A percentile compares a stretch with the other conserved stretches of the same genome.
phyloP scores from a whole-genome alignment of 2,888 invertebrate genomes.

The Andricus curvator region DNA sequence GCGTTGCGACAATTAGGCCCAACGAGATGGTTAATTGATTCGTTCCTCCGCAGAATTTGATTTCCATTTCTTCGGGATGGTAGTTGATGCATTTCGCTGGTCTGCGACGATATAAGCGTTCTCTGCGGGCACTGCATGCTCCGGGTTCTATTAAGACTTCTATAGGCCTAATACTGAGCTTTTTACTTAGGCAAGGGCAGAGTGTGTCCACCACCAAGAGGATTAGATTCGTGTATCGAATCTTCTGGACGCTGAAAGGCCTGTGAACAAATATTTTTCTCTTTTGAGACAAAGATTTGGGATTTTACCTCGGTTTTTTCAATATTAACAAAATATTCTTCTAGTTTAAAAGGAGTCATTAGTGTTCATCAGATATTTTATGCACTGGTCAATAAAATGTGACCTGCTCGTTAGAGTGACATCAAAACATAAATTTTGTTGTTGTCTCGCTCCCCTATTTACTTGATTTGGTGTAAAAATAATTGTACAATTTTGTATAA shows the following conservation, averaged over 20 bases:
- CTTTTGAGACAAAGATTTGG: not conserved
- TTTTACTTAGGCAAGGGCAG: slow-evolving; percentile 93
- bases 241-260: slow-evolving; percentile 95
- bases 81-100: slow-evolving; percentile 92
- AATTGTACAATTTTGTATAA: too few relatives aligned
- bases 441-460: too few relatives aligned
- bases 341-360: too few relatives aligned
- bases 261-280: slow-evolving; percentile 78
- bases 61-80: slow-evolving; percentile 87
- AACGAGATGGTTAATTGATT: slow-evolving; percentile 31
- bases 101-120: slow-evolving; percentile 86
- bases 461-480: too few relatives aligned
- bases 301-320: too few relatives aligned
- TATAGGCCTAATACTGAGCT: slow-evolving; percentile 88
- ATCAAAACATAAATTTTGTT: too few relatives aligned
- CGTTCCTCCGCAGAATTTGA: slow-evolving; percentile 74
- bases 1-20: slow-evolving; percentile 51
- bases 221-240: slow-evolving; percentile 93
- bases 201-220: slow-evolving; percentile 92
- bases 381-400: too few relatives aligned
- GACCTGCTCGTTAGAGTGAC: too few relatives aligned
- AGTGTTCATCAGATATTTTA: too few relatives aligned
- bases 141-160: slow-evolving; percentile 77
- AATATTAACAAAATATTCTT: not conserved
- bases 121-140: slow-evolving; percentile 76